Conservation (phyloP, 2,113 vertebrate genomes). For the Octodon degus region DNA sequence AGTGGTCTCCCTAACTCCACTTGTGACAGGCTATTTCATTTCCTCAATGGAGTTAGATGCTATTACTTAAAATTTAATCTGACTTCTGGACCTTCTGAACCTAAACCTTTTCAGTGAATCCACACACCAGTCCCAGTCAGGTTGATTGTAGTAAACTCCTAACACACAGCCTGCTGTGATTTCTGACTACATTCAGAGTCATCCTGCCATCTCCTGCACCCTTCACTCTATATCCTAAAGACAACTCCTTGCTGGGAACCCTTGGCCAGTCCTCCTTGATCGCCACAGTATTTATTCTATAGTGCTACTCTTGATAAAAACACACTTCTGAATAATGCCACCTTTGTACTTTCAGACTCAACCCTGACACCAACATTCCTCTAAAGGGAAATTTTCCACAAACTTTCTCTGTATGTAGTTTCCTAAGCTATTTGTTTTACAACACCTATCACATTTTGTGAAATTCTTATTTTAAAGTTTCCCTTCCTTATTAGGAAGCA, state of each 20-base stretch:
- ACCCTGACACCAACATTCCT: not conserved
- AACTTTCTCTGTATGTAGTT: not conserved
- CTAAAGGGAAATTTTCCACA: not conserved
- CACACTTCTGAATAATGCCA: not conserved
- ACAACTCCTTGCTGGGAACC: not conserved
- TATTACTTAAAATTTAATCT: not conserved
- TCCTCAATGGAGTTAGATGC: not conserved
- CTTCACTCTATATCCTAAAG: not conserved
- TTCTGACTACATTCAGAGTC: not conserved
- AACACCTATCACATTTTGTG: not conserved
- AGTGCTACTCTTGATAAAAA: not conserved
- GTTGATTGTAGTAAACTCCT: not conserved
- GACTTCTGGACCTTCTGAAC: not conserved
- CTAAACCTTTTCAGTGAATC: not conserved
- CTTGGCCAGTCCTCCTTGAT: not conserved
- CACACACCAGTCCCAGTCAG: not conserved
- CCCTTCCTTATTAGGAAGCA: constrained; percentile 29
- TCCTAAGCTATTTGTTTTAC: not conserved
- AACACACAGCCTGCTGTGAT: not conserved
- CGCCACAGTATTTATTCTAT: not conserved
- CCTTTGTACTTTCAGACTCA: not conserved
- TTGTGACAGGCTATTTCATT: not conserved
- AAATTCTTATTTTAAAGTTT: constrained; percentile 21
- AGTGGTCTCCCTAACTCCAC: not conserved
- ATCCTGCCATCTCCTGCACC: too few relatives aligned